Evolutionary conservation across 1,140 invertebrate species (phyloP).

Genomic region (Lepidurus packardi): DNA sequence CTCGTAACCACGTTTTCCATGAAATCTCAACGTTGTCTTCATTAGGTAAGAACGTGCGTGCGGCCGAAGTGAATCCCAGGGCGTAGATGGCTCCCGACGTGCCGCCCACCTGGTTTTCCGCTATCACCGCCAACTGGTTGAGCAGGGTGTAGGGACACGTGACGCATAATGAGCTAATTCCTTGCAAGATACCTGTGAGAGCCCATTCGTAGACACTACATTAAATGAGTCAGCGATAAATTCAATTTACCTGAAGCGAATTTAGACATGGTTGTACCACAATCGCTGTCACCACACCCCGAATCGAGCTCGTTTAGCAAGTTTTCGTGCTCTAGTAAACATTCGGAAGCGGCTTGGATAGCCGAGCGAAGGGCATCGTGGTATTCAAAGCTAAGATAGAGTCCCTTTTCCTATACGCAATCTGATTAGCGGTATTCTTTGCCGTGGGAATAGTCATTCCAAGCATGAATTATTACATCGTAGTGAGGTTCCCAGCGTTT

Average conservation of each 20-base stretch:
- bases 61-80: constrained; percentile 61
- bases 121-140: constrained; percentile 52
- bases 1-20: constrained; percentile 47
- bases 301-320: constrained; percentile 64
- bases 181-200: constrained; percentile 34
- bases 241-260: constrained; percentile 51
- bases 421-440: not conserved
- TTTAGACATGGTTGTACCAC: constrained; percentile 63
- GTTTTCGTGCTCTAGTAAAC: constrained; percentile 52
- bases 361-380: constrained; percentile 20
- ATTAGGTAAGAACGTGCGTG: constrained; percentile 44
- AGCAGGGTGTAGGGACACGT: constrained; percentile 49
- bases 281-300: constrained; percentile 74
- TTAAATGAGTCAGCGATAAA: not conserved
- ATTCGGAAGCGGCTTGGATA: constrained; percentile 45
- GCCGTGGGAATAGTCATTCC: constrained; percentile 16
- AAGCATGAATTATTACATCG: constrained; percentile 27
- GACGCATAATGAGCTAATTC: constrained; percentile 39
- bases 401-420: constrained; percentile 26
- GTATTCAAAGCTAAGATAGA: constrained; percentile 26
- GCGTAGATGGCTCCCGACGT: constrained; percentile 66
- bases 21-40: constrained; percentile 35
- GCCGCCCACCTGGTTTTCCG: constrained; percentile 61
- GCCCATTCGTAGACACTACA: not conserved
- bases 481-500: constrained; percentile 31